phyloP scores from a whole-genome alignment of 2,797 vertebrate species.

The Philypnodon macrostomus region DNA sequence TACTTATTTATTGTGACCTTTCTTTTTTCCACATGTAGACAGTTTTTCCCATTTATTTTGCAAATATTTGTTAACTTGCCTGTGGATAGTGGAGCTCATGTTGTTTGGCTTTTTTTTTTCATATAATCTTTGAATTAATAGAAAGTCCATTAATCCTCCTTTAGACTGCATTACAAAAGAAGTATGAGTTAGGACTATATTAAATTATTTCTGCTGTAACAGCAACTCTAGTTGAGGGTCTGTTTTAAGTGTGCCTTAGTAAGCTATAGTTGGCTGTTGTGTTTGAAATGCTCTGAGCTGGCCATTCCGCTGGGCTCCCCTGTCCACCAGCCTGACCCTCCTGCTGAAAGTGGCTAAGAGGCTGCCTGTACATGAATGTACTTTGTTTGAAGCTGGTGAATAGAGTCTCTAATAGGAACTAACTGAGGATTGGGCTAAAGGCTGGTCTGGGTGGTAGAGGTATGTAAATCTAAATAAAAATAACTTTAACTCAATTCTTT shows the following conservation, averaged over 20 bases:
- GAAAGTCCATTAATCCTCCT: slow-evolving; percentile 1
- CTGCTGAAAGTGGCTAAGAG: slow-evolving; percentile 70
- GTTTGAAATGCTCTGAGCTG: slow-evolving; percentile 39
- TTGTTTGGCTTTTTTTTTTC: slow-evolving; percentile 39
- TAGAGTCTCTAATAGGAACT: slow-evolving; percentile 82
- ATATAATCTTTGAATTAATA: slow-evolving; percentile 1
- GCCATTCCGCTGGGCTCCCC: slow-evolving; percentile 66
- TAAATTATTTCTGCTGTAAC: slow-evolving; percentile 1
- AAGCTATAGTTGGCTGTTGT: slow-evolving; percentile 37
- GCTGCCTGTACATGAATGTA: slow-evolving; percentile 74
- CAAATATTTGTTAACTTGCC: slow-evolving; percentile 37
- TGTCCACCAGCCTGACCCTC: slow-evolving; percentile 61
- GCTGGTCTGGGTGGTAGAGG: slow-evolving; percentile 78
- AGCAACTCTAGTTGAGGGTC: neutral
- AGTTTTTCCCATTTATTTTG: slow-evolving; percentile 17
- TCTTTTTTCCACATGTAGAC: slow-evolving; percentile 48
- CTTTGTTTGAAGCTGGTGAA: slow-evolving; percentile 82
- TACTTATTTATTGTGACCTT: slow-evolving; percentile 46
- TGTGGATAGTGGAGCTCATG: slow-evolving; percentile 60
- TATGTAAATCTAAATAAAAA: slow-evolving; percentile 76
- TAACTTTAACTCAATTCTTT: slow-evolving; percentile 63
- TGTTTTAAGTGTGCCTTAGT: slow-evolving; percentile 24
- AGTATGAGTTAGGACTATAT: neutral
- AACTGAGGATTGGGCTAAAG: slow-evolving; percentile 81
- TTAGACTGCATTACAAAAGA: slow-evolving; percentile 3